Base-by-base conservation (phyloP, 1,140 invertebrate genomes). In the Euura lappo region DNA sequence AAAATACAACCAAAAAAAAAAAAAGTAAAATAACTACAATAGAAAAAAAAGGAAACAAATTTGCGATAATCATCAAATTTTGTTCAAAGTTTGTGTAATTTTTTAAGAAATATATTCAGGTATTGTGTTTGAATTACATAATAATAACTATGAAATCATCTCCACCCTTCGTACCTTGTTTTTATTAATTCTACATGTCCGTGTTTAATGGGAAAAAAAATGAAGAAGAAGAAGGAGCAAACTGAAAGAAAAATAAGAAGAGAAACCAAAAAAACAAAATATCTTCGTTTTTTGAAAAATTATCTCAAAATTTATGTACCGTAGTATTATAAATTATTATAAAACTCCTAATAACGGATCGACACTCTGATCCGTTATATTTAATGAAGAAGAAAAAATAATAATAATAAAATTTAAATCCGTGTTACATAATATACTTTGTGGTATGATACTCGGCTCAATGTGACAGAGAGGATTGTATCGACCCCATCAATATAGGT, bases 161-260 rank as follows among this genome's bases (percentile, higher is more conserved):
- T 28, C 83, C 82, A 81, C 83, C 84, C 80, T 85, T 85, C 85
- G 84, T 85, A 85, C 85, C 84, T 83, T 83, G 85, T 85, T 85
- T 79, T 28, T 28, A 28, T 28, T 85, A 86, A 81, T 81, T 81
- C 81, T 84, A 83, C 64, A 60, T 84, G 85, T 84, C 84, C 85
- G 84, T 85, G 84, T 84, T 81, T 77, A 72, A 74, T 70, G 81
- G 82, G 83, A 83, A 80, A 78, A 84, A 84, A 84, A 85, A 69
- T 83, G 81, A 84, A 84, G 83, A 28, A 28, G 28, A 28, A 28
- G 1, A 28, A 28, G 28, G 28, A 28, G 28, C 28, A 28, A 28
- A 28, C 28, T 28, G 28, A 28, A 83, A 84, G 81, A 28, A 28
- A 28, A 82, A 84, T 83, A 83, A 75, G 51, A n/a, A 60, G 51